Evolutionary conservation across 2,797 vertebrate species (phyloP).

Genomic region (Anniella stebbinsi): DNA sequence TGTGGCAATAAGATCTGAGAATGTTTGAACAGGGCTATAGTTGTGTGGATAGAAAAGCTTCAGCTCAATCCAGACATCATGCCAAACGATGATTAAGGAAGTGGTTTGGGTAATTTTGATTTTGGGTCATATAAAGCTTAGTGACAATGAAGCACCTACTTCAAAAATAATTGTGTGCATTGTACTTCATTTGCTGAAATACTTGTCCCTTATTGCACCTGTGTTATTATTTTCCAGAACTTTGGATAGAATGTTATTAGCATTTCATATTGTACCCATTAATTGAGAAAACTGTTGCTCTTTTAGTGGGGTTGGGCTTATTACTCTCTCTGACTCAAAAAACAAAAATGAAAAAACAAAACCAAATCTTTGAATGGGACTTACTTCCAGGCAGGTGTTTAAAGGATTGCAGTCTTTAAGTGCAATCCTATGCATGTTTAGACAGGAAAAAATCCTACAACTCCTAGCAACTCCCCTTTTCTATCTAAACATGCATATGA

Average conservation of each 20-base stretch:
- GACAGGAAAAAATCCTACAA: too few relatives aligned
- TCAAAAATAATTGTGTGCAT: conserved; percentile 1
- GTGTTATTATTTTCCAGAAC: conserved; percentile 18
- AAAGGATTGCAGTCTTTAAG: too few relatives aligned
- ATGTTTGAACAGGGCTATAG: too few relatives aligned
- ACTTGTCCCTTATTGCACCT: not conserved
- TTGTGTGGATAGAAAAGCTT: not conserved
- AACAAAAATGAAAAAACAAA: not conserved
- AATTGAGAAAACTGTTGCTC: not conserved
- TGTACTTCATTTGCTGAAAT: not conserved
- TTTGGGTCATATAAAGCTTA: not conserved
- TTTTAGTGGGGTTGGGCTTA: not conserved
- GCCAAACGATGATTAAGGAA: not conserved
- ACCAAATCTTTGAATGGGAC: not conserved
- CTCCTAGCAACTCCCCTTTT: too few relatives aligned
- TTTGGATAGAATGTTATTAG: conserved; percentile 5
- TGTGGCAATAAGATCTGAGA: too few relatives aligned
- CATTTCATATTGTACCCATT: conserved; percentile 19
- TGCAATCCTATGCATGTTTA: too few relatives aligned
- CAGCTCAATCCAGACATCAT: not conserved
- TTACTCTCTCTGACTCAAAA: not conserved
- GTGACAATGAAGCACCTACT: not conserved
- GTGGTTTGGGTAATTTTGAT: not conserved
- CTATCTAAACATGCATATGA: too few relatives aligned
- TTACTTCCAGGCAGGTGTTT: too few relatives aligned